Percentiles rank a stretch among this genome's conserved stretches.
These are phyloP conservation scores for Thamnophis elegans DNA, from an alignment of 2,797 vertebrate genomes.

Conservation along the genomic window DNA sequence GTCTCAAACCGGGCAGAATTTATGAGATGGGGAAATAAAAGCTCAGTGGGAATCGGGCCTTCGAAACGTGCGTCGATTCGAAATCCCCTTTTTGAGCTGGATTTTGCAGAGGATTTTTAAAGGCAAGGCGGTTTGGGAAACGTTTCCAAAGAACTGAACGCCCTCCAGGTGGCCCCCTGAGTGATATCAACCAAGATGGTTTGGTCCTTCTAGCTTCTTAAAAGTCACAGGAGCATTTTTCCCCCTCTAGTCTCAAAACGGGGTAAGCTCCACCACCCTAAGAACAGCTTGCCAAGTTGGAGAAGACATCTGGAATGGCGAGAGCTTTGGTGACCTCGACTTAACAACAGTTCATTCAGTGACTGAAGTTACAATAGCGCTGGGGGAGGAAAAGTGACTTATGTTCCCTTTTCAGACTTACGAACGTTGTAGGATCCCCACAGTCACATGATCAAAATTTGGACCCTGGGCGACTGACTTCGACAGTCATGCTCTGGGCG, in stretches of 20 bases:
- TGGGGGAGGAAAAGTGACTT: background rate
- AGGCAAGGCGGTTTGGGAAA: background rate
- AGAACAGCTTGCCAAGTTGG: background rate
- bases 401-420: background rate
- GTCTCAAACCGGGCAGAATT: slow-evolving; percentile 43
- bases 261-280: background rate
- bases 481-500: background rate
- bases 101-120: background rate
- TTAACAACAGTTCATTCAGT: background rate
- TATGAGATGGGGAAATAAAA: slow-evolving; percentile 37
- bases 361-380: background rate
- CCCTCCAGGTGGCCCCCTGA: background rate
- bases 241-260: background rate
- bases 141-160: background rate
- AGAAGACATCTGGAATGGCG: background rate
- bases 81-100: slow-evolving; percentile 16
- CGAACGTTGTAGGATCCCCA: background rate
- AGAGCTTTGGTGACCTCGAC: background rate
- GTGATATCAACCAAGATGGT: fast-evolving
- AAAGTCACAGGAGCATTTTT: background rate
- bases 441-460: background rate
- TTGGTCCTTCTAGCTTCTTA: background rate
- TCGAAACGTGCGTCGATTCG: background rate
- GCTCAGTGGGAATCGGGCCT: slow-evolving; percentile 55
- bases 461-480: too few species aligned